These are phyloP conservation scores for Dermatemys mawii DNA, from an alignment of 2,113 vertebrate species.

Conservation along the genomic window DNA sequence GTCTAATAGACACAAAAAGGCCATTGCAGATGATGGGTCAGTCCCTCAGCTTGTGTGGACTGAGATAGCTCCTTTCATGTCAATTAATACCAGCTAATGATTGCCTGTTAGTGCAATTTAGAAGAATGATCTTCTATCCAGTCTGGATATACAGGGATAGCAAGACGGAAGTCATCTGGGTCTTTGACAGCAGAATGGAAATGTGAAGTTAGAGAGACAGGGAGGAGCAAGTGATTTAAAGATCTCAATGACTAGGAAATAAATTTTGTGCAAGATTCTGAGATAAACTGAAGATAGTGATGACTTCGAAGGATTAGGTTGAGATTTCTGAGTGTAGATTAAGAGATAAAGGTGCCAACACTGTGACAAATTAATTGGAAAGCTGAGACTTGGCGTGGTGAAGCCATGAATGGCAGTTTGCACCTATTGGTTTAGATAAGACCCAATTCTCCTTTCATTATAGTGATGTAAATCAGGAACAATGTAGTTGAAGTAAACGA, in stretches of 20 bases:
- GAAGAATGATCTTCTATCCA: neutral
- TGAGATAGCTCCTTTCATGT: neutral
- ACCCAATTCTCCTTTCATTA: neutral
- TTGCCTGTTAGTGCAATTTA: neutral
- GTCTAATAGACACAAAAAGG: neutral
- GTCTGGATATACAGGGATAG: neutral
- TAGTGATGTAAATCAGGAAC: neutral
- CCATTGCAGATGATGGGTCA: neutral
- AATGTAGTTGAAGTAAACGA: neutral
- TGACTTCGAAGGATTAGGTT: neutral
- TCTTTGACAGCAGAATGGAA: neutral
- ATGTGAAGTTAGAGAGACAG: neutral
- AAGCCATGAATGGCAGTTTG: neutral
- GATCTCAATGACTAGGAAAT: neutral
- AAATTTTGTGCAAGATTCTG: neutral
- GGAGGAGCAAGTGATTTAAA: neutral
- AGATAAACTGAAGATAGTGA: neutral
- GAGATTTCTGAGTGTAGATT: neutral
- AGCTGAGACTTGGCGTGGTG: neutral
- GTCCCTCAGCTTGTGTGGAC: neutral
- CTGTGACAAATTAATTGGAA: neutral
- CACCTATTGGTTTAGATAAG: neutral
- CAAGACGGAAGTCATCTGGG: neutral
- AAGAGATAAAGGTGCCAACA: neutral
- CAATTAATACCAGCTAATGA: neutral